Percentiles rank a stretch among this genome's conserved stretches.
Conservation (phyloP, 2,113 vertebrate genomes). For the Bungarus multicinctus region DNA sequence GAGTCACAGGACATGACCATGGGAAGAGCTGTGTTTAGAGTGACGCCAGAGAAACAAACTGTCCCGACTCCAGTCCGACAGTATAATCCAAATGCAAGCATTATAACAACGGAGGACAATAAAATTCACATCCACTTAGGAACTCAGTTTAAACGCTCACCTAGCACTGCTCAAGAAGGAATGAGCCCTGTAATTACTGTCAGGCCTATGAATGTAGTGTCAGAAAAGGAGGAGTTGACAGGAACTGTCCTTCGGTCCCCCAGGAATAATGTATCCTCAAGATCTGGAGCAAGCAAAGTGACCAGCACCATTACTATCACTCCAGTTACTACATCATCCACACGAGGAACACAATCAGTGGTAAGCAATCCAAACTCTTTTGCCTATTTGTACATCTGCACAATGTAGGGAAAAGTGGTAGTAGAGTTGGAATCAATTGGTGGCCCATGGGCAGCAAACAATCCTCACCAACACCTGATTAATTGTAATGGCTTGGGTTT, state of each 20-base stretch:
- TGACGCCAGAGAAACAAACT: constrained; percentile 83
- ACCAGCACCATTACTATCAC: constrained; percentile 96
- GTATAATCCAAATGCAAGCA: constrained; percentile 83
- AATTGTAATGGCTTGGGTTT: background rate
- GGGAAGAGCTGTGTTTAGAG: constrained; percentile 82
- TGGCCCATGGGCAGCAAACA: background rate
- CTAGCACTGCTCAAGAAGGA: constrained; percentile 60
- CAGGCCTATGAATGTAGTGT: constrained; percentile 70
- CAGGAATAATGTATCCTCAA: constrained; percentile 67
- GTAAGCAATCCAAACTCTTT: constrained; percentile 68
- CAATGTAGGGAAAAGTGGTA: background rate
- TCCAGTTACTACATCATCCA: constrained; percentile 76
- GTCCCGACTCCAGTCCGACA: constrained; percentile 73
- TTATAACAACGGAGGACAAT: constrained; percentile 94
- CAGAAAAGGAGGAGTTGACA: constrained; percentile 79
- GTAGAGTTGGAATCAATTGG: background rate
- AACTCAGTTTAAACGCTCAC: constrained; percentile 79
- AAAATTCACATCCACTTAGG: constrained; percentile 97
- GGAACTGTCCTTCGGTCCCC: constrained; percentile 85
- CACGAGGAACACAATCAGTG: constrained; percentile 81
- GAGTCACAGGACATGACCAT: constrained; percentile 76
- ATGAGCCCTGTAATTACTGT: constrained; percentile 75
- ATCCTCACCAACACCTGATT: background rate
- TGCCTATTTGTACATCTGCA: background rate
- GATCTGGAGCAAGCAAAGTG: constrained; percentile 80